Percentiles rank a stretch among this genome's conserved stretches.
phyloP scores from a whole-genome alignment of 1,140 invertebrate genomes.

The Leptonema lineaticorne region DNA sequence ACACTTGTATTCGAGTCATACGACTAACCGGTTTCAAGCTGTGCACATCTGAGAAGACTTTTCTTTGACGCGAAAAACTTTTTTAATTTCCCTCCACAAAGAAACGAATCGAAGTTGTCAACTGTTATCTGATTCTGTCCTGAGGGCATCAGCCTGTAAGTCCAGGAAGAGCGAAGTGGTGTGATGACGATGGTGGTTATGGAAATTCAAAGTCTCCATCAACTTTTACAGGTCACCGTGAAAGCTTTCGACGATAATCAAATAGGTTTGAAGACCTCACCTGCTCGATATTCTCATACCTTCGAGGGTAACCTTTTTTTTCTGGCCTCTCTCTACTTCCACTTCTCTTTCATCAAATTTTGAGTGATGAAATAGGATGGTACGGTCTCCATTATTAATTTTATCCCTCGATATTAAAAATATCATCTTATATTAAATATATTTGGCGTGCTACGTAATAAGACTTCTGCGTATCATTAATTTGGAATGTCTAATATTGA shows the following conservation, averaged over 20 bases:
- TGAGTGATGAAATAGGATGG: not conserved
- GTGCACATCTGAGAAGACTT: not conserved
- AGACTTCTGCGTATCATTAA: not conserved
- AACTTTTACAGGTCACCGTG: constrained; percentile 11
- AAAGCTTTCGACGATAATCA: constrained; percentile 15
- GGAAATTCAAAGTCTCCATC: not conserved
- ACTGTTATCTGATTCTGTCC: constrained; percentile 16
- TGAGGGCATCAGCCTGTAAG: not conserved
- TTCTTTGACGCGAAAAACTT: constrained; percentile 12
- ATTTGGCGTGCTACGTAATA: too few relatives aligned
- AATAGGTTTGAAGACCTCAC: not conserved
- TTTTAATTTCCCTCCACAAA: constrained; percentile 22
- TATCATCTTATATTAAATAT: too few relatives aligned
- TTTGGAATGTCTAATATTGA: too few relatives aligned
- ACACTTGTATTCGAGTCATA: too few relatives aligned
- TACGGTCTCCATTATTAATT: not conserved
- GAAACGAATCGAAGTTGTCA: constrained; percentile 21
- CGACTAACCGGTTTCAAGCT: too few relatives aligned
- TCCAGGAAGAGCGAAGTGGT: not conserved
- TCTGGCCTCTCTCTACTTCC: not conserved
- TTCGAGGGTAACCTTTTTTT: too few relatives aligned
- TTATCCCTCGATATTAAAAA: not conserved
- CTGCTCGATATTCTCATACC: not conserved
- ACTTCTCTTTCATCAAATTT: too few relatives aligned
- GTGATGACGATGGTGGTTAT: not conserved